Evolutionary conservation across 2,113 vertebrate genomes (phyloP).

Genomic region (Cranoglanis bouderius): DNA sequence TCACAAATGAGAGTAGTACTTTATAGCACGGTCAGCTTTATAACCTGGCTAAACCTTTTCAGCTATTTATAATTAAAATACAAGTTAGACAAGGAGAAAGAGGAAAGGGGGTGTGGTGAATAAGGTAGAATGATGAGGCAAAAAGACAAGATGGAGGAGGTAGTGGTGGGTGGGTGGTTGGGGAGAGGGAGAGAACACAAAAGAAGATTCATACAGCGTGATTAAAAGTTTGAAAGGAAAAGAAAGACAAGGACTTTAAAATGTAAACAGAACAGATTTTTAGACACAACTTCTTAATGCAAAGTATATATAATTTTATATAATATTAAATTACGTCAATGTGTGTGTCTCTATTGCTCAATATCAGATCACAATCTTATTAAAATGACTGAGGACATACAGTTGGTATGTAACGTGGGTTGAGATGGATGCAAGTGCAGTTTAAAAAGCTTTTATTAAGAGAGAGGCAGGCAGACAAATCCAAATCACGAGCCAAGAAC

Average conservation of each 20-base stretch:
- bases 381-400: neutral
- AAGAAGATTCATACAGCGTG: neutral
- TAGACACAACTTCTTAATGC: neutral
- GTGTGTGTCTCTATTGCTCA: neutral
- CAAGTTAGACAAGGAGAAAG: conserved; percentile 2
- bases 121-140: neutral
- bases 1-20: conserved; percentile 61
- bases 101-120: neutral
- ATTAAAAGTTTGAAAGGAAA: neutral
- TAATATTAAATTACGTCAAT: neutral
- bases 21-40: conserved; percentile 63
- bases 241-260: neutral
- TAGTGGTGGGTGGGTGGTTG: neutral
- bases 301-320: neutral
- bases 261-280: neutral
- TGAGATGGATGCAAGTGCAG: too few relatives aligned
- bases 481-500: too few relatives aligned
- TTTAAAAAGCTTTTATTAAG: too few relatives aligned
- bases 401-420: too few relatives aligned
- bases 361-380: neutral
- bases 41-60: conserved; percentile 46
- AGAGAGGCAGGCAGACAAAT: too few relatives aligned
- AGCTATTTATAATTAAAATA: conserved; percentile 61
- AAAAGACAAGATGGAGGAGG: neutral
- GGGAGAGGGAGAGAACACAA: neutral